Evolutionary conservation across 1,140 invertebrate genomes (phyloP).

Genomic region (Linepithema humile): DNA sequence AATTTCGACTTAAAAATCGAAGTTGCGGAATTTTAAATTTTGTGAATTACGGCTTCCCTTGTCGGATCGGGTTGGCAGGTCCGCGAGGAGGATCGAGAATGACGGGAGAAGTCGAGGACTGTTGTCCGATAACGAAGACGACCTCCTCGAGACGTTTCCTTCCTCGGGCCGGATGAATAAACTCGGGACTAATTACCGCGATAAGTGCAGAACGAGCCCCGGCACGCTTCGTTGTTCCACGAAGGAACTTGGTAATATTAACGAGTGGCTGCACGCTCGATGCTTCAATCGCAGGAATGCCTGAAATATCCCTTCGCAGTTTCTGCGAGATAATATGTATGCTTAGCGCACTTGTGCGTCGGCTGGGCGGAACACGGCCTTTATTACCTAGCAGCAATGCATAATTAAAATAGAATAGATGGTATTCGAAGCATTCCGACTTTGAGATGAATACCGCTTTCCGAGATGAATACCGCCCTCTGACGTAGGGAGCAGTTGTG

Average conservation of each 20-base stretch:
- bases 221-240: conserved; percentile 1
- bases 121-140: conserved; percentile 45
- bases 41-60: not conserved
- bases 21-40: not conserved
- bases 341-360: conserved; percentile 13
- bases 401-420: conserved; percentile 53
- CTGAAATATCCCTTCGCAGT: conserved; percentile 43
- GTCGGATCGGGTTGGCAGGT: not conserved
- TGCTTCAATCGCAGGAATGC: conserved; percentile 44
- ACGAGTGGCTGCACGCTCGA: conserved; percentile 26
- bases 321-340: conserved; percentile 47
- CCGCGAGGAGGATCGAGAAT: conserved; percentile 6
- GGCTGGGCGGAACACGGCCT: conserved; percentile 14
- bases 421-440: conserved; percentile 31
- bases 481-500: conserved; percentile 1
- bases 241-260: conserved; percentile 32
- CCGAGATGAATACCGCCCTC: too few species aligned
- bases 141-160: conserved; percentile 1
- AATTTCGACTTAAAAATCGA: not conserved
- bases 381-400: conserved; percentile 44
- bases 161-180: conserved; percentile 10
- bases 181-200: conserved; percentile 47
- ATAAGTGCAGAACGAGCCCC: conserved; percentile 43
- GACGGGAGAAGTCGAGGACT: conserved; percentile 43
- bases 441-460: conserved; percentile 8